Conservation (phyloP, 2,113 vertebrate genomes). For the Brachirus orientalis region DNA sequence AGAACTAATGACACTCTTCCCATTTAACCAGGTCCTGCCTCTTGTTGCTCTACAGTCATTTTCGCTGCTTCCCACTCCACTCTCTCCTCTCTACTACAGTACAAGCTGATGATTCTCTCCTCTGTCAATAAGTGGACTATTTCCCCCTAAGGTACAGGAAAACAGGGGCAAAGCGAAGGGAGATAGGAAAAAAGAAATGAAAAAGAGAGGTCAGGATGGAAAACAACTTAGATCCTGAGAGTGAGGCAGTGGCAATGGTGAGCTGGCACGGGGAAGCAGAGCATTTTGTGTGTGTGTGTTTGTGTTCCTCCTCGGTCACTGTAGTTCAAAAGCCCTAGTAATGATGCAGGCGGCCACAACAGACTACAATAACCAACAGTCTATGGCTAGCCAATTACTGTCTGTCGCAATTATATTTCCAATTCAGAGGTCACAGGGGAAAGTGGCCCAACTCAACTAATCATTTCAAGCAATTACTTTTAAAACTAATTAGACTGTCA, state of each 20-base stretch:
- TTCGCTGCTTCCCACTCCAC: background rate
- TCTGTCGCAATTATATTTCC: slow-evolving; percentile 83
- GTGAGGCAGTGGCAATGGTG: slow-evolving; percentile 60
- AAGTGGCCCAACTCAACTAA: slow-evolving; percentile 83
- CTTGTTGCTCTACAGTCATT: slow-evolving; percentile 1
- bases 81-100: background rate
- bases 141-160: slow-evolving; percentile 56
- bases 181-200: slow-evolving; percentile 21
- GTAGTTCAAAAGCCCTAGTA: slow-evolving; percentile 79
- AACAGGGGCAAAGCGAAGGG: slow-evolving; percentile 28
- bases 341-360: slow-evolving; percentile 78
- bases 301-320: slow-evolving; percentile 78
- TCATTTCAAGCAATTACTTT: slow-evolving; percentile 85
- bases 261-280: slow-evolving; percentile 70
- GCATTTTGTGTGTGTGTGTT: slow-evolving; percentile 81
- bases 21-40: background rate
- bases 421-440: slow-evolving; percentile 81
- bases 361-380: slow-evolving; percentile 84
- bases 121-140: slow-evolving; percentile 37
- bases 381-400: slow-evolving; percentile 82
- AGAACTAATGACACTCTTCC: background rate
- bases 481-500: slow-evolving; percentile 82
- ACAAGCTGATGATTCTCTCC: slow-evolving; percentile 12
- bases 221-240: slow-evolving; percentile 73
- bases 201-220: slow-evolving; percentile 35